Percentiles rank a stretch among this genome's conserved stretches.
Conservation (phyloP, 2,797 vertebrate genomes). For the Syngnathus acus region DNA sequence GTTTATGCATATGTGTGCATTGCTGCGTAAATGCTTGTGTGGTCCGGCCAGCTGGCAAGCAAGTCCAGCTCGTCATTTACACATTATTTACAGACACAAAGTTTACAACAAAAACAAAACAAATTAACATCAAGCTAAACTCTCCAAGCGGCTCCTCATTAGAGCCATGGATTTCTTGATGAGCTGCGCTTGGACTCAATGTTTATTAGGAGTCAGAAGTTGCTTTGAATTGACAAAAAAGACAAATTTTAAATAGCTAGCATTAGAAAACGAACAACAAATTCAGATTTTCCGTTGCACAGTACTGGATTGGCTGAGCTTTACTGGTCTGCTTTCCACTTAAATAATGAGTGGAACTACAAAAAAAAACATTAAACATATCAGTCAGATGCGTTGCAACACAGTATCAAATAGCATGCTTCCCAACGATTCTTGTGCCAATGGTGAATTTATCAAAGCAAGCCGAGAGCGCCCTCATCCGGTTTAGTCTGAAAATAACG, state of each 20-base stretch:
- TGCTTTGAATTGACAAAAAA: slow-evolving; percentile 17
- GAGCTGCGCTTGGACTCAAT: slow-evolving; percentile 15
- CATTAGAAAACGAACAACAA: slow-evolving; percentile 7
- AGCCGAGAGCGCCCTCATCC: too few species aligned
- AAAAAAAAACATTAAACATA: not conserved
- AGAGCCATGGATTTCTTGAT: slow-evolving; percentile 28
- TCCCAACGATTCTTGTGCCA: too few species aligned
- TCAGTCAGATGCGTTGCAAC: not conserved
- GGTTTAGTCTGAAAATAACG: too few species aligned
- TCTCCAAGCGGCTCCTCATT: slow-evolving; percentile 39
- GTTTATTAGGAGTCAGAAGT: slow-evolving; percentile 29
- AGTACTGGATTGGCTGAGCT: too few species aligned
- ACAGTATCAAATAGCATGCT: too few species aligned
- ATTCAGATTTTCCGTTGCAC: not conserved
- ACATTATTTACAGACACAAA: slow-evolving; percentile 58
- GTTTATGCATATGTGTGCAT: slow-evolving; percentile 19
- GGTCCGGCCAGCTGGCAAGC: slow-evolving; percentile 34
- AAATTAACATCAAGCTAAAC: slow-evolving; percentile 43
- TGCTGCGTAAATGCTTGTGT: slow-evolving; percentile 34
- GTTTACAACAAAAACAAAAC: slow-evolving; percentile 58
- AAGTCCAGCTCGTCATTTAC: slow-evolving; percentile 44
- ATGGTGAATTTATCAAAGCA: too few species aligned
- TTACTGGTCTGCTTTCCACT: not conserved
- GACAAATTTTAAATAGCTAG: not conserved
- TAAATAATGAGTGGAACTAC: not conserved